These are phyloP conservation scores for Zosterops lateralis DNA, from an alignment of 2,113 vertebrate species.

Conservation along the genomic window DNA sequence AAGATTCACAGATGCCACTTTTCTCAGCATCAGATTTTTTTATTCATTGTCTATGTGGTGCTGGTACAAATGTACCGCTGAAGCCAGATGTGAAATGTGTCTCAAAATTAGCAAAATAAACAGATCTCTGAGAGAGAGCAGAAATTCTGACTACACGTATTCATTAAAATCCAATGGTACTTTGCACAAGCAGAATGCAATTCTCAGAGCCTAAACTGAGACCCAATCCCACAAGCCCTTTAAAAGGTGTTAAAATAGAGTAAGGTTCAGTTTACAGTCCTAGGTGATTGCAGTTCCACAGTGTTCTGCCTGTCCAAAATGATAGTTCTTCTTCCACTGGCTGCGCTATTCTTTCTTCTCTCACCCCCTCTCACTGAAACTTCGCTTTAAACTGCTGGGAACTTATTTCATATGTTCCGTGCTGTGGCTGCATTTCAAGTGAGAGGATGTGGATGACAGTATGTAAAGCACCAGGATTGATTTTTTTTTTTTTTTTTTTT, in stretches of 20 bases:
- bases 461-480: not conserved
- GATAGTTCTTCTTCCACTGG: not conserved
- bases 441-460: not conserved
- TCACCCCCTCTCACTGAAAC: not conserved
- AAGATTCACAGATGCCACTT: not conserved
- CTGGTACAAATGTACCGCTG: not conserved
- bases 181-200: slow-evolving; percentile 47
- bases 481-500: not conserved
- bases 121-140: not conserved
- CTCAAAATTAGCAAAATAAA: slow-evolving; percentile 19
- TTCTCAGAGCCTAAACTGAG: slow-evolving; percentile 1
- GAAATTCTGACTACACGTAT: slow-evolving; percentile 8
- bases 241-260: not conserved
- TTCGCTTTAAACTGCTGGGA: not conserved
- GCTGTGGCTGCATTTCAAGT: not conserved
- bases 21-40: not conserved
- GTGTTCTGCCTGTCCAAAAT: not conserved
- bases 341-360: not conserved
- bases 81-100: not conserved
- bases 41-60: not conserved
- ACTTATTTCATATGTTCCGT: not conserved
- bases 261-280: not conserved
- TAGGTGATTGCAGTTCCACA: not conserved
- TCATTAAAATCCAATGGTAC: slow-evolving; percentile 54
- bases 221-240: not conserved